phyloP scores from a whole-genome alignment of 2,113 vertebrate species.

The Sinocyclocheilus maitianheensis region DNA sequence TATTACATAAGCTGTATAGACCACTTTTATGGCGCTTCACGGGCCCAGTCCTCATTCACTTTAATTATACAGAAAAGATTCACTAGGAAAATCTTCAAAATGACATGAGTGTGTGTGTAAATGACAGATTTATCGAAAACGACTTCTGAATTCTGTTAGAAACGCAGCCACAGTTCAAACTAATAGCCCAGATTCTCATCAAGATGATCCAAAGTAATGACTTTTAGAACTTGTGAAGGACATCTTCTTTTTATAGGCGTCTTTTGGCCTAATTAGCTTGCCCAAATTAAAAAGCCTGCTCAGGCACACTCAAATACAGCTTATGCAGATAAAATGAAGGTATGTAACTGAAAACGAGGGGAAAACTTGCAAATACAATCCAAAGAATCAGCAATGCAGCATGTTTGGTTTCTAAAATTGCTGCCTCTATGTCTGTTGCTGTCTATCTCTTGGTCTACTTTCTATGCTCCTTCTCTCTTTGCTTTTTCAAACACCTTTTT shows the following conservation, averaged over 20 bases:
- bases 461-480: not conserved
- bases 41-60: not conserved
- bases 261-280: constrained; percentile 9
- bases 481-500: not conserved
- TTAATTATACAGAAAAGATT: not conserved
- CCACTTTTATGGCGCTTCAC: not conserved
- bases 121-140: not conserved
- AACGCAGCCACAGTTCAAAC: not conserved
- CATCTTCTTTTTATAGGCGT: constrained; percentile 5
- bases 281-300: constrained; percentile 6
- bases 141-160: not conserved
- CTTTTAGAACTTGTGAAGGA: constrained; percentile 17
- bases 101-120: not conserved
- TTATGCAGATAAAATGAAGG: not conserved
- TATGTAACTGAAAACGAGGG: not conserved
- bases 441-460: constrained; percentile 6
- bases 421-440: constrained; percentile 23
- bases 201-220: constrained; percentile 17
- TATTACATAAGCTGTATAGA: not conserved
- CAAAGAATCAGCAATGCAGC: constrained; percentile 26
- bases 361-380: not conserved
- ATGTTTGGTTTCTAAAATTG: constrained; percentile 18
- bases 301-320: not conserved
- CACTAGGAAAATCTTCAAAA: constrained; percentile 4
- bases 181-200: constrained; percentile 12